Evolutionary conservation across 2,888 invertebrate genomes (phyloP).

Genomic region (Operophtera brumata): DNA sequence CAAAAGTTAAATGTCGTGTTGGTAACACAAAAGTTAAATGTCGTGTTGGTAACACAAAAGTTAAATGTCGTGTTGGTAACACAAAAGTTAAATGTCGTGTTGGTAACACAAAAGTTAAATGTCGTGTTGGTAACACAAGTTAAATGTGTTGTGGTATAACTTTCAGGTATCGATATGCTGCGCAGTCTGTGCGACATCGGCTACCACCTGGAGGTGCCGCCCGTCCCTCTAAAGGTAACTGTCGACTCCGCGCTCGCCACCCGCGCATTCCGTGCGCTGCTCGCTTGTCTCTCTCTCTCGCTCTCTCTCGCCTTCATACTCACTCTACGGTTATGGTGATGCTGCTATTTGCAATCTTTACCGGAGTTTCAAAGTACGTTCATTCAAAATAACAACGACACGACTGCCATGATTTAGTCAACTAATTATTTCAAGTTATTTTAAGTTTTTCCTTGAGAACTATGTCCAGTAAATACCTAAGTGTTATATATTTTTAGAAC

Average conservation of each 20-base stretch:
- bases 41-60: too few species aligned
- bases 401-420: too few species aligned
- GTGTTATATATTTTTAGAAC: too few species aligned
- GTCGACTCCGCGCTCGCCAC: slow-evolving; percentile 28
- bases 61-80: too few species aligned
- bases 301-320: slow-evolving; percentile 31
- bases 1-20: too few species aligned
- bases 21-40: too few species aligned
- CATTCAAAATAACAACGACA: too few species aligned
- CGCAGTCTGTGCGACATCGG: slow-evolving; percentile 84
- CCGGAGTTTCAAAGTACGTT: not conserved
- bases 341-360: slow-evolving; percentile 33
- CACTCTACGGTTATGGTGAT: slow-evolving; percentile 42
- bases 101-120: not conserved
- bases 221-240: slow-evolving; percentile 83
- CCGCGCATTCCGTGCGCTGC: slow-evolving; percentile 31
- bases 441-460: too few species aligned
- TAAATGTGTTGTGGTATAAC: not conserved
- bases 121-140: too few species aligned
- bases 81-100: too few species aligned
- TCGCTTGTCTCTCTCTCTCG: slow-evolving; percentile 50
- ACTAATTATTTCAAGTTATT: too few species aligned
- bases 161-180: slow-evolving; percentile 82
- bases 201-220: slow-evolving; percentile 86
- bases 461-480: too few species aligned